These are phyloP conservation scores for Ennomos fuscantarius DNA, from an alignment of 2,888 invertebrate species.

Conservation along the genomic window DNA sequence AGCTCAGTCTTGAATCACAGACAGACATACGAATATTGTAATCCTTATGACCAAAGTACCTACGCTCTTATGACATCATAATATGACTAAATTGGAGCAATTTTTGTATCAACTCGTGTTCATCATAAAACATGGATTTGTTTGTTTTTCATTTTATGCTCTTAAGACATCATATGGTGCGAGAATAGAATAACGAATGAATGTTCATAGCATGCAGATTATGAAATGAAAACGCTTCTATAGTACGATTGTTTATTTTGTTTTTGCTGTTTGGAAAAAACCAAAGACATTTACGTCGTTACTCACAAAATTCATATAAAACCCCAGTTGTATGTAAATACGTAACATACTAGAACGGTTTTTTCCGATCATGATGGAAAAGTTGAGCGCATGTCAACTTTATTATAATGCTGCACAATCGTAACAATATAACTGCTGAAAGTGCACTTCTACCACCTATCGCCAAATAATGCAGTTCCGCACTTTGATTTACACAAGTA, in stretches of 20 bases:
- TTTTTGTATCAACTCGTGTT: constrained; percentile 73
- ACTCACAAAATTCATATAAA: too few species aligned
- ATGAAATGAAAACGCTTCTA: constrained; percentile 4
- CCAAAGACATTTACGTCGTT: too few species aligned
- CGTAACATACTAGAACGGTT: too few species aligned
- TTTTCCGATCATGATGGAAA: too few species aligned
- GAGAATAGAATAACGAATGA: constrained; percentile 29
- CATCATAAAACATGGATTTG: constrained; percentile 72
- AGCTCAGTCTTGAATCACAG: neutral
- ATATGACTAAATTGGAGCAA: constrained; percentile 74
- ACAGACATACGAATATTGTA: constrained; percentile 7
- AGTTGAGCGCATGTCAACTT: too few species aligned
- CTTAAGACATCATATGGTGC: constrained; percentile 46
- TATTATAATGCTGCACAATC: too few species aligned
- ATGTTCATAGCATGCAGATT: constrained; percentile 24
- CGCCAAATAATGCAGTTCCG: too few species aligned
- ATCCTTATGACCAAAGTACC: constrained; percentile 8
- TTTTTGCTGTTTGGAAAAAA: neutral
- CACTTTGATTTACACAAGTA: too few species aligned
- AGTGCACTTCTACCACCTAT: too few species aligned
- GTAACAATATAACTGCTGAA: too few species aligned
- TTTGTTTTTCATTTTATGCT: constrained; percentile 64
- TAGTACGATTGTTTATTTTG: neutral
- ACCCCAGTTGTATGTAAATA: too few species aligned
- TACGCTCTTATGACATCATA: constrained; percentile 62